Evolutionary conservation across 2,888 invertebrate genomes (phyloP), one percentile per base, ranked within the genome.

Genomic region (Calameuta idolon): DNA sequence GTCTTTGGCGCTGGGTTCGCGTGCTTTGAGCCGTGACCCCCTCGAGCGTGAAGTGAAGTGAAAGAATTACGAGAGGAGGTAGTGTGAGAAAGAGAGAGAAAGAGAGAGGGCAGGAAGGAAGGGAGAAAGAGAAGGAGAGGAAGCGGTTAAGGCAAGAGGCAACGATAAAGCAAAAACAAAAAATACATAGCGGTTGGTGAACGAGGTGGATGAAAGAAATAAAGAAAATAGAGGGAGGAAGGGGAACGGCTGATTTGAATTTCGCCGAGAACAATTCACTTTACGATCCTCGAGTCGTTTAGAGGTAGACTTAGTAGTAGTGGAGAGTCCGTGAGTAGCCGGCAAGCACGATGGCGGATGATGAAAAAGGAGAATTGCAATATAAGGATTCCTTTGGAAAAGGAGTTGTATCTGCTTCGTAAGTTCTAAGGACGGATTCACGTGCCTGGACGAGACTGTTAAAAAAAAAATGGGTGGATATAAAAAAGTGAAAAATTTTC

Each of bases 61-160:
- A 55, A 23, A 23, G 55, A 55, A 55, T 23, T 40, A 40, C 15
- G 74, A 34, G 76, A 76, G 75, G 76, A 76, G 75, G 78, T 75
- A 73, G 76, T n/a, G 74, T 31, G 69, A 76, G 76, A 79, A 34
- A 74, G 69, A 79, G 35, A 73, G 75, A 74, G 34, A 69, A 75
- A 74, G 33, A 74, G 35, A 69, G 74, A 75, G 76, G 76, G 75
- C n/a, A n/a, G 73, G 55, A 76, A 77, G 69, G 3, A 4, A 33
- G 33, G 33, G 33, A 33, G 33, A 33, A 33, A 71, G 80, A 80
- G 76, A 81, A 35, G 35, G 35, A 69, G 74, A 77, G 76, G 35
- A 35, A 79, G 78, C 69, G 80, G 79, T 74, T 77, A 75, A 75
- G 76, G 37, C 77, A 76, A 79, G 78, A 81, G 75, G 83, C 69